Evolutionary conservation across 2,888 invertebrate species (phyloP).

Genomic region (Rotaria macrura): DNA sequence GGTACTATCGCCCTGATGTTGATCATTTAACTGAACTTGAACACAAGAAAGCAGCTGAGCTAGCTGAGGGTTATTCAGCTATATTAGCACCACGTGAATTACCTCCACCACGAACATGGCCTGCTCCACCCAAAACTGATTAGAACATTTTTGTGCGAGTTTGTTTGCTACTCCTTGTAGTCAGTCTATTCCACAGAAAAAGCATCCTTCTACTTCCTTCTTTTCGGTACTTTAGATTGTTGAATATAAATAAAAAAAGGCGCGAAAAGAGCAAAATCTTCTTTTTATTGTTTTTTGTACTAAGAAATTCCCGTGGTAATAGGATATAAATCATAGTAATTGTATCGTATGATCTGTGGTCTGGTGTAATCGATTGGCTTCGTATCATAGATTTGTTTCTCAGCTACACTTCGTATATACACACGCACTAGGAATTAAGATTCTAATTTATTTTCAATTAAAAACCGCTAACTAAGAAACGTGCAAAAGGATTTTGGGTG

Average conservation of each 20-base stretch:
- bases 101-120: neutral
- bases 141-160: neutral
- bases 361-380: too few relatives aligned
- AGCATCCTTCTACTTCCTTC: neutral
- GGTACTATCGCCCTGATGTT: constrained; percentile 31
- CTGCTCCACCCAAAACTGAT: neutral
- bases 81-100: neutral
- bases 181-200: neutral
- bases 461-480: too few relatives aligned
- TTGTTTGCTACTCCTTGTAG: neutral
- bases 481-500: too few relatives aligned
- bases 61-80: neutral
- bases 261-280: neutral
- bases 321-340: neutral
- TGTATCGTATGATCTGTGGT: too few relatives aligned
- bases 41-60: neutral
- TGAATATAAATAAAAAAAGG: neutral
- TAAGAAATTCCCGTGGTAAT: too few relatives aligned
- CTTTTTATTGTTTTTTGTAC: neutral
- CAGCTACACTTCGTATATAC: too few relatives aligned
- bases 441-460: too few relatives aligned
- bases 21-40: constrained; percentile 23
- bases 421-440: too few relatives aligned
- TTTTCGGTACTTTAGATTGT: neutral
- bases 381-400: too few relatives aligned